phyloP scores from a whole-genome alignment of 2,113 vertebrate genomes.

The Anarrhichthys ocellatus region DNA sequence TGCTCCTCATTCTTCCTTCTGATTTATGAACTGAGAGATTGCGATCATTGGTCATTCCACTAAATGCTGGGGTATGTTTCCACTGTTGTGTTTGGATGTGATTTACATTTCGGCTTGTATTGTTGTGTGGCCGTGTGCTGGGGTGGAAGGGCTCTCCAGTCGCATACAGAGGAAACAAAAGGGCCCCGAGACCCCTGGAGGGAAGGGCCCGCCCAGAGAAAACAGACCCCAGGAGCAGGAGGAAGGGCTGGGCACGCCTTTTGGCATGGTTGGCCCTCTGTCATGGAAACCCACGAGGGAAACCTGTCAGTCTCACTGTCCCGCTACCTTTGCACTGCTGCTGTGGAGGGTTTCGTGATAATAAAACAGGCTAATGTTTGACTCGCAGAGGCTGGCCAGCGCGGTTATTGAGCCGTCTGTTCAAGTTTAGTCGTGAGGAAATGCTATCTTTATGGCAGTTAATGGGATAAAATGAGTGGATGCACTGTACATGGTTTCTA shows the following conservation, averaged over 20 bases:
- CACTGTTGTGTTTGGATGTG: slow-evolving; percentile 36
- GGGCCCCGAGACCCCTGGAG: slow-evolving; percentile 69
- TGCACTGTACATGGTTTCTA: slow-evolving; percentile 5
- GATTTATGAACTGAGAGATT: slow-evolving; percentile 60
- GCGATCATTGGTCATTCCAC: background rate
- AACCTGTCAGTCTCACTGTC: slow-evolving; percentile 28
- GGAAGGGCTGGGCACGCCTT: slow-evolving; percentile 56
- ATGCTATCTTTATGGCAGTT: slow-evolving; percentile 10
- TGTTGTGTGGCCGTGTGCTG: slow-evolving; percentile 62
- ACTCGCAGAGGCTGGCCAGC: slow-evolving; percentile 26
- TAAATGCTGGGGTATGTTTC: slow-evolving; percentile 18
- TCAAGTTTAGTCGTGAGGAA: background rate
- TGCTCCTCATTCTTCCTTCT: slow-evolving; percentile 19
- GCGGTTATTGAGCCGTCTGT: slow-evolving; percentile 43
- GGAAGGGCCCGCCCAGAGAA: slow-evolving; percentile 54
- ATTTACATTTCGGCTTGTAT: slow-evolving; percentile 53
- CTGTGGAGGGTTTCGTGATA: slow-evolving; percentile 31
- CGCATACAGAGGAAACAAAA: slow-evolving; percentile 71
- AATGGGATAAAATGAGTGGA: slow-evolving; percentile 6
- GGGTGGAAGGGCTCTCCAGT: slow-evolving; percentile 60
- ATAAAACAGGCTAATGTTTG: slow-evolving; percentile 70
- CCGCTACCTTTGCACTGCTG: slow-evolving; percentile 8
- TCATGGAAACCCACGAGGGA: slow-evolving; percentile 67
- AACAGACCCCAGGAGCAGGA: slow-evolving; percentile 57
- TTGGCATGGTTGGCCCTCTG: slow-evolving; percentile 55